These are phyloP conservation scores for Drosophila athabasca DNA, from an alignment of 1,140 invertebrate species.

Conservation along the genomic window DNA sequence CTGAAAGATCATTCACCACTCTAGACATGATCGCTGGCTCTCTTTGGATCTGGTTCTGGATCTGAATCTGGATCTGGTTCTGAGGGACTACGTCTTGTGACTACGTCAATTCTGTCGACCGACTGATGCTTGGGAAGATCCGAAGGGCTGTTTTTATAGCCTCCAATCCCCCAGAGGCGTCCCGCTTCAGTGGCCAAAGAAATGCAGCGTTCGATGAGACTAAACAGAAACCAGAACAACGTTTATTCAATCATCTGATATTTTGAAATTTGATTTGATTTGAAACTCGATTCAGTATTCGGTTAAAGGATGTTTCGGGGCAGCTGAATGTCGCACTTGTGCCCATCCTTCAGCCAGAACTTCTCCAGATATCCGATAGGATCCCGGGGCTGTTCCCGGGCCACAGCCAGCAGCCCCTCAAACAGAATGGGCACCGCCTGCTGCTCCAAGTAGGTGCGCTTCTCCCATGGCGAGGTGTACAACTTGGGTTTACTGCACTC, in stretches of 20 bases:
- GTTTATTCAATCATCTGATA: conserved; percentile 52
- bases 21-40: conserved; percentile 50
- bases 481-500: conserved; percentile 12
- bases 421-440: conserved; percentile 62
- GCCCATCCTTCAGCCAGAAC: conserved; percentile 57
- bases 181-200: conserved; percentile 35
- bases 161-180: background rate
- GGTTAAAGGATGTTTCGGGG: conserved; percentile 51
- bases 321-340: conserved; percentile 55
- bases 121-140: conserved; percentile 50
- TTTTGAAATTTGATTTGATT: conserved; percentile 61
- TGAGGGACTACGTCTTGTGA: too few relatives aligned
- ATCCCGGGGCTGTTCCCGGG: conserved; percentile 59
- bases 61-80: background rate
- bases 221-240: conserved; percentile 30
- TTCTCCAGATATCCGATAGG: conserved; percentile 54
- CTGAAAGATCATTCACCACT: conserved; percentile 42
- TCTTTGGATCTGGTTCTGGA: conserved; percentile 1
- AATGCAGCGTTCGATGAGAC: conserved; percentile 42
- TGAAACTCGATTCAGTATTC: background rate
- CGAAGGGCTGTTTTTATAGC: conserved; percentile 49
- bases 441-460: conserved; percentile 39
- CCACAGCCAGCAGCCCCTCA: conserved; percentile 62
- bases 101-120: conserved; percentile 19
- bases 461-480: conserved; percentile 22